phyloP scores from a whole-genome alignment of 2,888 invertebrate species.

The Napeogenes sylphis region DNA sequence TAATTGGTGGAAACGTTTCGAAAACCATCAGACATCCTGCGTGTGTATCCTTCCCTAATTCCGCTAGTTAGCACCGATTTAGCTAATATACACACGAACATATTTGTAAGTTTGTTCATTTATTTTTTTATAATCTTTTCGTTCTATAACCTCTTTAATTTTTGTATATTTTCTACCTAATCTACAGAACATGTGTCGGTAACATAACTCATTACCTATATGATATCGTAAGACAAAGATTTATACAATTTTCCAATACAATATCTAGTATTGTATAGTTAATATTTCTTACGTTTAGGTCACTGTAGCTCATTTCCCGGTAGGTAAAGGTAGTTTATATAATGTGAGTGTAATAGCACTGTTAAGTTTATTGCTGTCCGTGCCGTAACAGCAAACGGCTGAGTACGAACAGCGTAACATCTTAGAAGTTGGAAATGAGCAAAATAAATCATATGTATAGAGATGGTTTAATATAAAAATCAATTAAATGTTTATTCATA shows the following conservation, averaged over 20 bases:
- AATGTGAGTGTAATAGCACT: constrained; percentile 16
- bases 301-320: constrained; percentile 10
- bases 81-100: too few species aligned
- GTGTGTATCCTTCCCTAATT: constrained; percentile 43
- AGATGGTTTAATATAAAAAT: too few species aligned
- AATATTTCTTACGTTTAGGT: constrained; percentile 2
- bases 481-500: too few species aligned
- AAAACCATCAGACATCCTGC: constrained; percentile 54
- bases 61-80: constrained; percentile 18
- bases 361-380: constrained; percentile 18
- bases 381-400: constrained; percentile 11
- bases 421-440: constrained; percentile 18
- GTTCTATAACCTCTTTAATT: too few species aligned
- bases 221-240: too few species aligned
- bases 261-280: too few species aligned
- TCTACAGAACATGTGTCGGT: too few species aligned
- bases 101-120: too few species aligned
- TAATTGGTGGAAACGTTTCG: constrained; percentile 60
- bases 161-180: too few species aligned
- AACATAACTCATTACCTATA: too few species aligned
- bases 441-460: not conserved
- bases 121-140: too few species aligned
- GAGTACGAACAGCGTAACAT: constrained; percentile 17
- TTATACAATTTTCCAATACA: too few species aligned
- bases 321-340: constrained; percentile 7